Percentiles rank a stretch among this genome's conserved stretches.
phyloP scores from a whole-genome alignment of 1,140 invertebrate genomes.

The Drosophila prosaltans region DNA sequence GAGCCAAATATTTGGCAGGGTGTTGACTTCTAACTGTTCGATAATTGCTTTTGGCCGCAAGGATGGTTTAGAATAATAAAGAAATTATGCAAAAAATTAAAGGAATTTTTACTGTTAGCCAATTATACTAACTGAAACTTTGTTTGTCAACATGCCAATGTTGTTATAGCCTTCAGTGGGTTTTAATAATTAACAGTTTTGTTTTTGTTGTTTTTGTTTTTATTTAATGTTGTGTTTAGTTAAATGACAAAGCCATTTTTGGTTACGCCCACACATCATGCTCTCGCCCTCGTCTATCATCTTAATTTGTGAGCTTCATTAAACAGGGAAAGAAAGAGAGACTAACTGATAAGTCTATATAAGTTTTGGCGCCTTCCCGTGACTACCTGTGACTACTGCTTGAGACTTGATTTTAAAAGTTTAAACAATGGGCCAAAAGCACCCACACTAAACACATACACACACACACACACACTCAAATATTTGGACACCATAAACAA shows the following conservation, averaged over 20 bases:
- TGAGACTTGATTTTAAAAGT: slow-evolving; percentile 19
- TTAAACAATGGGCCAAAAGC: slow-evolving; percentile 58
- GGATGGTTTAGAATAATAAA: slow-evolving; percentile 28
- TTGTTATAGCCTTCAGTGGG: slow-evolving; percentile 44
- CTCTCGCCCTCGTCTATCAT: slow-evolving; percentile 23
- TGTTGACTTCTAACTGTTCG: slow-evolving; percentile 58
- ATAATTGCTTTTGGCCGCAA: slow-evolving; percentile 20
- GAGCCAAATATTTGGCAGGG: slow-evolving; percentile 53
- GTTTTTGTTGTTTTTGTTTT: neutral
- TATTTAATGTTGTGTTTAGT: slow-evolving; percentile 31
- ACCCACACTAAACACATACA: slow-evolving; percentile 48
- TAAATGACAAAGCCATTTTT: slow-evolving; percentile 63
- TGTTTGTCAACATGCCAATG: slow-evolving; percentile 29
- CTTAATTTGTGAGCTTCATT: slow-evolving; percentile 56
- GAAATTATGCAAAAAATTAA: slow-evolving; percentile 31
- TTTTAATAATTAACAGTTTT: slow-evolving; percentile 12
- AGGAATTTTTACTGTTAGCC: slow-evolving; percentile 20
- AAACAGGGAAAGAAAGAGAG: slow-evolving; percentile 25
- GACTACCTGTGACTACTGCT: slow-evolving; percentile 31
- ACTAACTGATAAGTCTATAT: slow-evolving; percentile 40
- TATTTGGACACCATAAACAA: slow-evolving; percentile 9
- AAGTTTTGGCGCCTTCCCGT: slow-evolving; percentile 70
- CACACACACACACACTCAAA: slow-evolving; percentile 35
- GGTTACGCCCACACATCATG: slow-evolving; percentile 43
- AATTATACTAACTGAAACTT: neutral